These are phyloP conservation scores for Crepidodera aurea DNA, from an alignment of 2,888 invertebrate species.

Conservation along the genomic window DNA sequence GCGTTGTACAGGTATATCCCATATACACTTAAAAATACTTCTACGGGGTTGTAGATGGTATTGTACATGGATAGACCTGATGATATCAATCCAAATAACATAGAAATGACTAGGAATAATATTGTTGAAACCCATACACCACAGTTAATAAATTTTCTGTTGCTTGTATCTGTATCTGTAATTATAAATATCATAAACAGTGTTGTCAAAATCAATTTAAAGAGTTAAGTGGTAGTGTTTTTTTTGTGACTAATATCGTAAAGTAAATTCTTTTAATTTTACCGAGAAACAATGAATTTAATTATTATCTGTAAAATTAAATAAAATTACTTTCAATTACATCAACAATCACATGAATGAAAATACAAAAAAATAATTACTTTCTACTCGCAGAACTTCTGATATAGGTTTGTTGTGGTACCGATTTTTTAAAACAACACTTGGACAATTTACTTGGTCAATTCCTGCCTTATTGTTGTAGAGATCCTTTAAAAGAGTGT, in stretches of 20 bases:
- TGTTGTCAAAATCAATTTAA: no score
- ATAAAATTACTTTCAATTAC: no score
- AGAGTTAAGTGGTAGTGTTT: no score
- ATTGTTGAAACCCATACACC: constrained; percentile 67
- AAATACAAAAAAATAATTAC: neutral
- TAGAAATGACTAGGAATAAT: constrained; percentile 63
- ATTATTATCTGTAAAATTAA: no score
- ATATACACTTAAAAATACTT: constrained; percentile 66
- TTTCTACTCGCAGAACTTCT: no score
- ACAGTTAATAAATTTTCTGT: constrained; percentile 56
- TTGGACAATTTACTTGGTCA: constrained; percentile 29
- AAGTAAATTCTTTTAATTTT: no score
- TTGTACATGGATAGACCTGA: constrained; percentile 67
- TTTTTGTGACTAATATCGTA: no score
- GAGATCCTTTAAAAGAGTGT: constrained; percentile 50
- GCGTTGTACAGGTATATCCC: constrained; percentile 71
- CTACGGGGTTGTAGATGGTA: constrained; percentile 67
- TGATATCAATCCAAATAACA: constrained; percentile 62
- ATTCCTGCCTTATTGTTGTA: constrained; percentile 44
- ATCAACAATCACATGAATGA: no score
- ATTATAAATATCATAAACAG: constrained; percentile 14
- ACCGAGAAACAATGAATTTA: no score
- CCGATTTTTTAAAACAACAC: neutral
- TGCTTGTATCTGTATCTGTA: constrained; percentile 35
- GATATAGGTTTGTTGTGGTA: neutral